Percentiles rank a stretch among this genome's conserved stretches.
Conservation (phyloP, 2,797 vertebrate species). For the Ibycter americanus region DNA sequence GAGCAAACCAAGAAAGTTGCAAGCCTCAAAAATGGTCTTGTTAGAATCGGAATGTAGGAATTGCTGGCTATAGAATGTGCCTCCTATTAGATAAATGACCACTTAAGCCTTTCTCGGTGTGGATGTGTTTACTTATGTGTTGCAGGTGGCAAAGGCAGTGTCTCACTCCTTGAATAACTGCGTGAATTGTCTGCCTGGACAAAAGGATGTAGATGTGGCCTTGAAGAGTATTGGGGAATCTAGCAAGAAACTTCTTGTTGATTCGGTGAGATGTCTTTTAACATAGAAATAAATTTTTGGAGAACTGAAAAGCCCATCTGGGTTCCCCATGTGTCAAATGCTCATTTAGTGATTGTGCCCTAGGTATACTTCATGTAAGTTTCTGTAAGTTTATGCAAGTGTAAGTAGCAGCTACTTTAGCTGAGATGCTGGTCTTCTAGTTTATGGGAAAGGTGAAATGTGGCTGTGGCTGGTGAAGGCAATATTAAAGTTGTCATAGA, state of each 20-base stretch:
- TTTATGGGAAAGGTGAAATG: not conserved
- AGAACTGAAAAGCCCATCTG: not conserved
- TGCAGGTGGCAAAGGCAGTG: constrained; percentile 96
- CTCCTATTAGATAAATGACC: not conserved
- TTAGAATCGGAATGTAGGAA: not conserved
- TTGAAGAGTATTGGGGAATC: constrained; percentile 97
- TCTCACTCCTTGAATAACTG: constrained; percentile 98
- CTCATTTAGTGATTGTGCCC: not conserved
- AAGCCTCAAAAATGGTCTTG: not conserved
- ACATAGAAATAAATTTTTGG: not conserved
- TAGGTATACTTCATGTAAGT: not conserved
- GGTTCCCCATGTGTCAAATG: not conserved
- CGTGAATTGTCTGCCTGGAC: constrained; percentile 96
- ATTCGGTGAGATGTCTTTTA: constrained; percentile 83
- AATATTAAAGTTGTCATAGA: not conserved
- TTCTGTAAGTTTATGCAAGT: not conserved
- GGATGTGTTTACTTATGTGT: not conserved
- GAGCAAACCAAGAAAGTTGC: not conserved
- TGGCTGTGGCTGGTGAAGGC: not conserved
- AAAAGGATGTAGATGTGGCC: constrained; percentile 98
- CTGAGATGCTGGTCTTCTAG: not conserved
- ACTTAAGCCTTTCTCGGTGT: not conserved
- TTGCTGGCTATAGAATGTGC: not conserved
- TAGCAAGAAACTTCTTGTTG: constrained; percentile 97
- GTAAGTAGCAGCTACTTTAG: not conserved